These are phyloP conservation scores for Baccha elongata DNA, from an alignment of 2,888 invertebrate genomes.

Conservation along the genomic window DNA sequence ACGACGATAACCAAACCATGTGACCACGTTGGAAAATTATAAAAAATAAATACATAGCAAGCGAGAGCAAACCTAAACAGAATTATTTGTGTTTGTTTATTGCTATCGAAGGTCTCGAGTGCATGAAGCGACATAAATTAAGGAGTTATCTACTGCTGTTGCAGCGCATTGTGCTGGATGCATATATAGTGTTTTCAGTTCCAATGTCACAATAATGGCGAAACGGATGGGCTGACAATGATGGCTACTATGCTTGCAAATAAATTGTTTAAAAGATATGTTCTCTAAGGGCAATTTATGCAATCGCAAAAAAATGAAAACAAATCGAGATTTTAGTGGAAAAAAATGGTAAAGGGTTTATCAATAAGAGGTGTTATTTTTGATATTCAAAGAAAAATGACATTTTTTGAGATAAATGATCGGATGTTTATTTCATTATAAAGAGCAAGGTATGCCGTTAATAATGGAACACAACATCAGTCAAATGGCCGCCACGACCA, in stretches of 20 bases:
- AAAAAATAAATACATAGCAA: slow-evolving; percentile 26
- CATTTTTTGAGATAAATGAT: no score
- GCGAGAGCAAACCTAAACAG: slow-evolving; percentile 10
- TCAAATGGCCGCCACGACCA: no score
- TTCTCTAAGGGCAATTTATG: background rate
- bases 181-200: background rate
- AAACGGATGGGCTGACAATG: slow-evolving; percentile 14
- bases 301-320: no score
- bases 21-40: slow-evolving; percentile 45
- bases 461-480: no score
- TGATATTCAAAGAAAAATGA: no score
- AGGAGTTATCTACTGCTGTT: slow-evolving; percentile 45
- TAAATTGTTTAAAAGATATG: no score
- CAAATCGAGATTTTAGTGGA: no score
- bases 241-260: no score
- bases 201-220: slow-evolving; percentile 3
- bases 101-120: slow-evolving; percentile 64
- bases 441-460: no score
- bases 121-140: slow-evolving; percentile 69
- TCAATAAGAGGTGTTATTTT: no score
- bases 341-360: no score
- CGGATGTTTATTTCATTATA: no score
- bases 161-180: background rate
- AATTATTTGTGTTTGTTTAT: slow-evolving; percentile 54
- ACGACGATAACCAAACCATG: slow-evolving; percentile 41